phyloP scores from a whole-genome alignment of 2,113 vertebrate genomes.

The Gymnorhina tibicen region DNA sequence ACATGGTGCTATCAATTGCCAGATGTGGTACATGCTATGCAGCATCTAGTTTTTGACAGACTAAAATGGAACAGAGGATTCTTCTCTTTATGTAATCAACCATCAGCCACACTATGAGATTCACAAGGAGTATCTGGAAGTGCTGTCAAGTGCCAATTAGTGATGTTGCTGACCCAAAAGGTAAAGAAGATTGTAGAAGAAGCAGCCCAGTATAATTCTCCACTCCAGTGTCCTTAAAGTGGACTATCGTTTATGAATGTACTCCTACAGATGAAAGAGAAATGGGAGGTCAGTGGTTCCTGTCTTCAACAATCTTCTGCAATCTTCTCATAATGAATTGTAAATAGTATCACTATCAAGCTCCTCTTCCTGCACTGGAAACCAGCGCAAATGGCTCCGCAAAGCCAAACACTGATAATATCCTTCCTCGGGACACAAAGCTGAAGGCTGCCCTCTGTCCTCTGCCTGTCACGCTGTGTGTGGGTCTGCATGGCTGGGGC shows the following conservation, averaged over 20 bases:
- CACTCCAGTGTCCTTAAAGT: conserved; percentile 58
- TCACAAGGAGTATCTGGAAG: conserved; percentile 53
- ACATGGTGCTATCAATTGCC: conserved; percentile 40
- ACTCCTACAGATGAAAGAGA: conserved; percentile 57
- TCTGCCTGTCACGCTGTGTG: fast-evolving
- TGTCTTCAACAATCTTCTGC: conserved; percentile 57
- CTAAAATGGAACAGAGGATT: conserved; percentile 19
- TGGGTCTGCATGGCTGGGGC: not conserved
- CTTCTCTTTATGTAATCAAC: conserved; percentile 53
- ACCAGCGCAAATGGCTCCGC: not conserved
- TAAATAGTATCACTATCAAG: conserved; percentile 43
- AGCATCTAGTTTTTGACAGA: not conserved
- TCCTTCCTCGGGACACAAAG: not conserved
- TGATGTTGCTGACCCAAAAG: conserved; percentile 60
- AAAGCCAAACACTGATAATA: not conserved
- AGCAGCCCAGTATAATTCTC: conserved; percentile 51
- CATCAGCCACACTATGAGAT: conserved; percentile 29
- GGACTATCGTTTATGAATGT: conserved; percentile 49
- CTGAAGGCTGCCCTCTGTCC: not conserved
- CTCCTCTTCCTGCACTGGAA: not conserved
- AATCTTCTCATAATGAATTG: conserved; percentile 59
- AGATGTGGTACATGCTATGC: not conserved
- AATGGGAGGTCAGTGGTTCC: conserved; percentile 51
- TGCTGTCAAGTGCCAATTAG: conserved; percentile 68
- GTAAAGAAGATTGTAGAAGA: conserved; percentile 57